Base-by-base conservation (phyloP, 2,888 invertebrate genomes). In the Ryuthela nishihirai region DNA sequence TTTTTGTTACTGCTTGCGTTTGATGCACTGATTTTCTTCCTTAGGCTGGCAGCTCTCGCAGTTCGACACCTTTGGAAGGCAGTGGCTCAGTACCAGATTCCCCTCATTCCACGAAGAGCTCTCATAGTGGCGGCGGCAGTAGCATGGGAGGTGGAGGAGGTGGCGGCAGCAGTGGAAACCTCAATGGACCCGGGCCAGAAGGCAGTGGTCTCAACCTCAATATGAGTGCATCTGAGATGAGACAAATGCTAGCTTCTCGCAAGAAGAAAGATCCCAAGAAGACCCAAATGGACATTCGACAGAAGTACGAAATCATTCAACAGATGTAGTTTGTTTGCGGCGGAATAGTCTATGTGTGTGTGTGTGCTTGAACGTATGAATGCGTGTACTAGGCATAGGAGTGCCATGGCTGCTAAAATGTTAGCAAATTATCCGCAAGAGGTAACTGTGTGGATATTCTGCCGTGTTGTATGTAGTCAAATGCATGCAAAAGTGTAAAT, bases 231-330 rank as follows among this genome's bases (percentile, higher is more conserved):
- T 89, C 90, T 40, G 90, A 93, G 77, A 83, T 92, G 80, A 81
- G 92, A 52, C 90, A 88, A 49, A 85, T 87, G 69, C 78, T 92
- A 67, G 87, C 88, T 40, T 83, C 85, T 58, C 87, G 85, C 74
- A 92, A 91, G 76, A 89, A 88, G 75, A 83, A 85, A 73, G 91
- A 92, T 76, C 90, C 92, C 36, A 91, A 91, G 76, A 89, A 87
- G 75, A 87, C 89, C 72, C 83, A 84, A 43, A 85, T 93, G 78
- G 91, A 91, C 78, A 84, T 92, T 72, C 87, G 87, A 76, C 87
- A 89, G 79, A 92, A 92, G 78, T 91, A 90, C 73, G 90, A 92
- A 75, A 92, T 93, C 73, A 88, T 93, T 68, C 90, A 92, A 76
- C 90, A 92, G 79, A 83, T 92, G 75, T 92, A 83, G 69, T n/a